Percentiles rank a stretch among this genome's conserved stretches.
Evolutionary conservation across 1,140 invertebrate species (phyloP).

Genomic region (Lordiphosa stackelbergi): DNA sequence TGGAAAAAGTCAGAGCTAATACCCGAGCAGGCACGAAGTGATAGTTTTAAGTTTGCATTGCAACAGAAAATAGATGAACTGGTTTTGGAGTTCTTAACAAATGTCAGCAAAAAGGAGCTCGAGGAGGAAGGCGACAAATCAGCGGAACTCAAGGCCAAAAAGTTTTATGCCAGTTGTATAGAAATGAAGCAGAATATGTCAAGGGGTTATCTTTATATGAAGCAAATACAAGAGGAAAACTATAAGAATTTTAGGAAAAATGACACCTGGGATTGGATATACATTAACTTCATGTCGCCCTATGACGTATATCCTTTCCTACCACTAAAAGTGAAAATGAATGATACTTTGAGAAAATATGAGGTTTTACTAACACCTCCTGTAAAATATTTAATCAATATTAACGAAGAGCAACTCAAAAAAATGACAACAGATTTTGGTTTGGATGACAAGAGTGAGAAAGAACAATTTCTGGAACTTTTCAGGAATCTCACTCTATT

Average conservation of each 20-base stretch:
- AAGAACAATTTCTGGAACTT: slow-evolving; percentile 11
- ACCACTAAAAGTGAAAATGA: slow-evolving; percentile 60
- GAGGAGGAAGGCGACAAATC: slow-evolving; percentile 14
- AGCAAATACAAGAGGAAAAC: slow-evolving; percentile 31
- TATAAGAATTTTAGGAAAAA: slow-evolving; percentile 14
- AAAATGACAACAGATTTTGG: slow-evolving; percentile 60
- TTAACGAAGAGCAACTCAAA: slow-evolving; percentile 26
- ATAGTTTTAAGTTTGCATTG: slow-evolving; percentile 53
- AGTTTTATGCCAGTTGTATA: slow-evolving; percentile 56
- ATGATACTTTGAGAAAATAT: slow-evolving; percentile 41
- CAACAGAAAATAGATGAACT: slow-evolving; percentile 53
- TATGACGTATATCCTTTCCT: slow-evolving; percentile 58
- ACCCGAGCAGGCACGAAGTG: slow-evolving; percentile 22
- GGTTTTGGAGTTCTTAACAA: slow-evolving; percentile 46
- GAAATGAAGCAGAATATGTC: slow-evolving; percentile 44
- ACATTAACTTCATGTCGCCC: slow-evolving; percentile 60
- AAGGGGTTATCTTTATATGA: slow-evolving; percentile 26
- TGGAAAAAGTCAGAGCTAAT: slow-evolving; percentile 77
- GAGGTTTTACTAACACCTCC: slow-evolving; percentile 34
- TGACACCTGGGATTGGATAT: slow-evolving; percentile 46
- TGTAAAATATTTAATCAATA: slow-evolving; percentile 14
- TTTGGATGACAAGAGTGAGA: slow-evolving; percentile 16
- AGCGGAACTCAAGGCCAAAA: slow-evolving; percentile 57
- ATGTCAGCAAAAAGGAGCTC: slow-evolving; percentile 35
- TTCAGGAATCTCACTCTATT: slow-evolving; percentile 50